Base-by-base conservation (phyloP, 2,888 invertebrate species). In the Colletes collaris region DNA sequence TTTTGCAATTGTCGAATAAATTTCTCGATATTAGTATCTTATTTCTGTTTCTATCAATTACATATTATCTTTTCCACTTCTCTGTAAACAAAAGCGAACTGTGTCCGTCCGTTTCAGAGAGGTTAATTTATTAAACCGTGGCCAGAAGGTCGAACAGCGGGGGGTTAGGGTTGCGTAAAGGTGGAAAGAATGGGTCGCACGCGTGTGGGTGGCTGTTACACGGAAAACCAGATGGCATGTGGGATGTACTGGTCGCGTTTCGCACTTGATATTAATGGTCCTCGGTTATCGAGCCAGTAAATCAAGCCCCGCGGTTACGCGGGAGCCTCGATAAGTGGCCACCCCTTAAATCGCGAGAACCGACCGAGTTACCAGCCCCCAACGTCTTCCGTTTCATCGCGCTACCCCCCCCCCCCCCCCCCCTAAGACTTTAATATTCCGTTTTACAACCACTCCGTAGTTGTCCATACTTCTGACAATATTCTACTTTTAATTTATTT, bases 241-340 rank as follows among this genome's bases (percentile, higher is more conserved):
- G 76, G 59, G 53, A 69, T 52, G 60, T 66, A 52, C 76, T 49
- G 76, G 60, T 58, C 76, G 67, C 56, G 76, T 76, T 76, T 50
- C 13, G 63, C 40, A 16, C 35, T 52, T 56, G 65, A 78, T 84
- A 86, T 87, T 83, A 83, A 87, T 84, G 81, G 79, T 79, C 70
- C 70, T 46, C 63, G 78, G 82, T 83, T 84, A 86, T 87, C 86
- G 81, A 81, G 73, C 72, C 65, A 70, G 81, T 86, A 86, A 83
- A 86, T 86, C 83, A 83, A 72, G 59, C 60, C 53, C 53, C 72
- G 68, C 52, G 76, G 76, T 72, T 81, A 69, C 75, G 60, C 72
- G 65, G 40, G 52, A 44, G 64, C 65, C 69, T 63, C 81, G 81
- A 81, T 75, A 81, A 81, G 76, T 81, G 76, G 53, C 70, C 53